Conservation (phyloP, 1,140 invertebrate species). For the Harlomillsia oculata region DNA sequence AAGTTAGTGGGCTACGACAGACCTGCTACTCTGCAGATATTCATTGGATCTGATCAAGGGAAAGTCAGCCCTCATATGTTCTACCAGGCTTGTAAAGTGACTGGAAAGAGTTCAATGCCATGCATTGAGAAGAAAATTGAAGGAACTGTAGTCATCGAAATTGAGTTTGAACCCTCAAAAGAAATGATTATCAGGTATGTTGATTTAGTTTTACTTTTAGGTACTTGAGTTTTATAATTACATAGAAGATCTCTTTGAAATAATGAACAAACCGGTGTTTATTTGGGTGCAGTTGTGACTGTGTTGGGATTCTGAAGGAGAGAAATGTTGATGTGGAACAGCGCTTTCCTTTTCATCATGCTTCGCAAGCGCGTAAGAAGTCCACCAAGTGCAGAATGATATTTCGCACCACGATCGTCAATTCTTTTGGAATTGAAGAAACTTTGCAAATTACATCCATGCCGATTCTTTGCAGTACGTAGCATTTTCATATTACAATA, state of each 20-base stretch:
- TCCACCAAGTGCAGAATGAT: slow-evolving; percentile 90
- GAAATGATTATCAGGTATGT: slow-evolving; percentile 73
- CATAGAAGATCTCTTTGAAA: slow-evolving; percentile 1
- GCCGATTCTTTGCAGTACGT: slow-evolving; percentile 92
- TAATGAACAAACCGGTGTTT: background rate
- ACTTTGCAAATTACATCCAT: slow-evolving; percentile 86
- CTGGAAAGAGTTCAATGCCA: slow-evolving; percentile 90
- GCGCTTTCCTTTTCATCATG: slow-evolving; percentile 64
- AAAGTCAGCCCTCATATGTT: slow-evolving; percentile 85
- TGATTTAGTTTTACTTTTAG: background rate
- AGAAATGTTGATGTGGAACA: slow-evolving; percentile 94
- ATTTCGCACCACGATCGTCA: slow-evolving; percentile 67
- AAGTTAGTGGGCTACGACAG: slow-evolving; percentile 79
- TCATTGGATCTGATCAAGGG: slow-evolving; percentile 82
- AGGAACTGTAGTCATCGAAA: slow-evolving; percentile 86
- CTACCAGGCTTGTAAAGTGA: slow-evolving; percentile 82
- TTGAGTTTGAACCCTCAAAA: slow-evolving; percentile 74
- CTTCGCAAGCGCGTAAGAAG: slow-evolving; percentile 74
- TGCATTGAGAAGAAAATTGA: slow-evolving; percentile 79
- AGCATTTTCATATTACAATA: background rate
- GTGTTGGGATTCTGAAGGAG: slow-evolving; percentile 68
- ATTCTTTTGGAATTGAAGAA: slow-evolving; percentile 62
- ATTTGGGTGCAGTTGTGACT: slow-evolving; percentile 49
- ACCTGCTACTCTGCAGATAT: slow-evolving; percentile 75
- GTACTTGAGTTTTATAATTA: slow-evolving; percentile 3